Conservation (phyloP, 2,797 vertebrate genomes). For the Cynodonichthys magdalenae region DNA sequence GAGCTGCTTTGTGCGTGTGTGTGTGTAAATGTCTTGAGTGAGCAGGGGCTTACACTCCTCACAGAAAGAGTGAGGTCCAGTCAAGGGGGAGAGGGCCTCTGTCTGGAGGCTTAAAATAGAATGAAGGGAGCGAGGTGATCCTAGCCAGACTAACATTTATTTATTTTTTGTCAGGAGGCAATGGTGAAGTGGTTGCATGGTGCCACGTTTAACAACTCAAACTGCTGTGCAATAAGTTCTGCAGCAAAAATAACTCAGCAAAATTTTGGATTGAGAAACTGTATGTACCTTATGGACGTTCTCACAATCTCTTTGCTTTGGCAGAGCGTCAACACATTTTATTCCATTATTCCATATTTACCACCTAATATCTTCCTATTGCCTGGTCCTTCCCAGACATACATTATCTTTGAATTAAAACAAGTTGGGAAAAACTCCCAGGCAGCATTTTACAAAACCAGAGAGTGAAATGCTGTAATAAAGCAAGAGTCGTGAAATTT, state of each 20-base stretch:
- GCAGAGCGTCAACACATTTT: too few relatives aligned
- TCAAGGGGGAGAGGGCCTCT: conserved; percentile 49
- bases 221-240: conserved; percentile 49
- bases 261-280: too few relatives aligned
- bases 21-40: conserved; percentile 37
- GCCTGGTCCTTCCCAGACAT: too few relatives aligned
- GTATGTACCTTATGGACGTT: too few relatives aligned
- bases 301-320: too few relatives aligned
- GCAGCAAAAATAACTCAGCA: conserved; percentile 6
- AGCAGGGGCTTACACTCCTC: conserved; percentile 56
- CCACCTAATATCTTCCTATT: too few relatives aligned
- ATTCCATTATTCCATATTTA: too few relatives aligned
- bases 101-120: conserved; percentile 75
- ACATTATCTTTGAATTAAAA: too few relatives aligned
- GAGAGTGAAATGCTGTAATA: not conserved
- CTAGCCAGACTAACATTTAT: conserved; percentile 38
- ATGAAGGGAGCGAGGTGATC: conserved; percentile 61
- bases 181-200: not conserved
- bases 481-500: conserved; percentile 17
- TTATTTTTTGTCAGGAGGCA: conserved; percentile 41
- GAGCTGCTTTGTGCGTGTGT: conserved; percentile 34
- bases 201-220: conserved; percentile 40
- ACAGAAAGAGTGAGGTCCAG: conserved; percentile 60
- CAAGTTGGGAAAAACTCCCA: not conserved
- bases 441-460: conserved; percentile 7